Evolutionary conservation across 2,888 invertebrate species (phyloP).

Genomic region (Stenchaetothrips biformis): DNA sequence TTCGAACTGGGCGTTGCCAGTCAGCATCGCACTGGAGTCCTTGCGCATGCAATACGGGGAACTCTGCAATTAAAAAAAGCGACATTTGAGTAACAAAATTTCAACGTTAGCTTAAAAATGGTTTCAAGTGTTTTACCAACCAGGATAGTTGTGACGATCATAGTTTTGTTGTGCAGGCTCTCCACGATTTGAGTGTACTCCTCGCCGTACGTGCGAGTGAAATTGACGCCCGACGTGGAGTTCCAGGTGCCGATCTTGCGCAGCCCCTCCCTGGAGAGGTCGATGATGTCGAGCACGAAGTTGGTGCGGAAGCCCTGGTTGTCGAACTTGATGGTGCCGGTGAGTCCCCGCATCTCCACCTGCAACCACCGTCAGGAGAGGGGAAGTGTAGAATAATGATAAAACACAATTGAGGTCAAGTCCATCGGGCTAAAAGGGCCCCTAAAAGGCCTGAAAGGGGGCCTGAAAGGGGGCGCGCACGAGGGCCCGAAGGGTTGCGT

Average conservation of each 20-base stretch:
- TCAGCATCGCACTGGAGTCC: conserved; percentile 74
- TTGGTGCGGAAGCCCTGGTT: conserved; percentile 89
- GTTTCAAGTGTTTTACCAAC: conserved; percentile 56
- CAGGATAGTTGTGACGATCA: conserved; percentile 85
- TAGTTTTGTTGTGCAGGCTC: conserved; percentile 85
- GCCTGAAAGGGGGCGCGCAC: too few relatives aligned
- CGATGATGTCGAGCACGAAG: conserved; percentile 86
- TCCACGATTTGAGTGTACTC: conserved; percentile 83
- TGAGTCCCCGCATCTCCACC: conserved; percentile 90
- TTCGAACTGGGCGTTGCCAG: conserved; percentile 88
- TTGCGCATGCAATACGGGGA: conserved; percentile 94
- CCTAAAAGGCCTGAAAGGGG: background rate
- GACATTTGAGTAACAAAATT: too few relatives aligned
- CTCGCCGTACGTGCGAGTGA: conserved; percentile 78
- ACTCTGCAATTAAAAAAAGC: conserved; percentile 57
- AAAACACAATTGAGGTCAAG: background rate
- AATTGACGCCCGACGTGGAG: conserved; percentile 80
- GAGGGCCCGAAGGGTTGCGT: too few relatives aligned
- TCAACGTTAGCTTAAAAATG: too few relatives aligned
- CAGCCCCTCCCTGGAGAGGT: conserved; percentile 76
- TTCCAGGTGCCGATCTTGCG: conserved; percentile 86
- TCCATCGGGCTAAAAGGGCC: conserved; percentile 3
- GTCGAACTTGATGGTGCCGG: conserved; percentile 89
- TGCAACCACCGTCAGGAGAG: conserved; percentile 44
- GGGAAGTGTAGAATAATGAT: background rate